Evolutionary conservation across 2,888 invertebrate genomes (phyloP), one percentile per base, ranked within the genome.

Genomic region (Iselma pallidipennis): DNA sequence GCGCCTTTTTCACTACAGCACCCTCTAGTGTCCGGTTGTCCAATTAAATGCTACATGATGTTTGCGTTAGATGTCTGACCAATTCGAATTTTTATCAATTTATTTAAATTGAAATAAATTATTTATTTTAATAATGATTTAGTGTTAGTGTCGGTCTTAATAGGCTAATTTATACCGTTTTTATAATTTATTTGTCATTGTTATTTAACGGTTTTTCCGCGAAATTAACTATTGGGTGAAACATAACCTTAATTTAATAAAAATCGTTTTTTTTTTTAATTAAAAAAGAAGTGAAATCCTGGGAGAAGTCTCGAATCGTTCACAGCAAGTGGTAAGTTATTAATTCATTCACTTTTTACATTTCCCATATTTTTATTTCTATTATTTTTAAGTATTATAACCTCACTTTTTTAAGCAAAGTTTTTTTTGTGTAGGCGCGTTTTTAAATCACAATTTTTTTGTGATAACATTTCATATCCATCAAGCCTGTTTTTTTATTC

Each of bases 21-120:
- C 2, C 14, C 26, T 50, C 50, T 50, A 50, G 50, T 19, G 50
- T 10, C 6, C 21, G 2, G 2, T 28, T 49, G 9, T 7, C 6
- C 6, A 0, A 49, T 16, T 3, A 50, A 9, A 10, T 50, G n/a
- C 12, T 50, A 25, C 25, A 50, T 10, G 1, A 37, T 26, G 12
- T 50, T 19, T 10, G 25, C 50, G 50, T 23, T 50, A 50, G 50
- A 50, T 50, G 50, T 50, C 50, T 25, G 25, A 50, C 23, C 37
- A 16, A 16, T 37, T 37, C 16, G 14, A 37, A 37, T 37, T 37
- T 37, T 19, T 33, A 9, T 33, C 14, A 16, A 16, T 37, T 37
- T 16, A 37, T 16, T 37, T 16, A 37, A 37, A 16, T 16, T 33
- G 12, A 37, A 16, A 14, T 1, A 33, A 14, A 33, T 33, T 16